These are phyloP conservation scores for Plestiodon gilberti DNA, from an alignment of 2,113 vertebrate species.

Conservation along the genomic window DNA sequence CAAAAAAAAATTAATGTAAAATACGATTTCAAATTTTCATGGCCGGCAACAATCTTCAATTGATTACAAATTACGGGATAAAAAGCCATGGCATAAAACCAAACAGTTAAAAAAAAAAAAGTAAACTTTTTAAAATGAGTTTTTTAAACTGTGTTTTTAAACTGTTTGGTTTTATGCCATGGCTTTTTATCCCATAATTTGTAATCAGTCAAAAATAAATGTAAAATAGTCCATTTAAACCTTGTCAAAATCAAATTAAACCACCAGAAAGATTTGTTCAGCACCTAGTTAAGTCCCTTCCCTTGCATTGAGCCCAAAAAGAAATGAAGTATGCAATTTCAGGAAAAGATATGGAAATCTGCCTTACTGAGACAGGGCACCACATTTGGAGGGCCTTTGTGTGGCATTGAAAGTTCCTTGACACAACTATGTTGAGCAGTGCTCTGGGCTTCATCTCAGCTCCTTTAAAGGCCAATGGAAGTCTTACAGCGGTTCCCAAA, in stretches of 20 bases:
- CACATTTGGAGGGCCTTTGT: neutral
- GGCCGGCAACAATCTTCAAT: too few species aligned
- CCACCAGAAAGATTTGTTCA: too few species aligned
- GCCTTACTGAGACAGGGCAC: neutral
- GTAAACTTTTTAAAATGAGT: too few species aligned
- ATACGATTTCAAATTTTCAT: neutral
- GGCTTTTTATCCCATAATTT: too few species aligned
- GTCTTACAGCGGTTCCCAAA: neutral
- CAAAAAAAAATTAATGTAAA: too few species aligned
- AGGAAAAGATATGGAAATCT: neutral
- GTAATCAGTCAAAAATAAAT: too few species aligned
- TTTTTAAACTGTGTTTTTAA: too few species aligned
- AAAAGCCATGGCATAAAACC: too few species aligned
- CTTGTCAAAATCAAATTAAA: too few species aligned
- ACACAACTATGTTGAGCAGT: neutral
- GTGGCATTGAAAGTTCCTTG: neutral
- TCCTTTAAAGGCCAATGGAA: neutral
- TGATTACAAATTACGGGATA: too few species aligned
- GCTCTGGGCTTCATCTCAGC: neutral
- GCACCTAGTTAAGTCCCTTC: neutral
- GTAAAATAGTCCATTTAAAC: too few species aligned
- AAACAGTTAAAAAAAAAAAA: neutral
- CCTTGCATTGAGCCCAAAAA: neutral
- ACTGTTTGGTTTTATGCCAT: too few species aligned
- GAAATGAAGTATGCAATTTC: neutral